A percentile compares a stretch with the other conserved stretches of the same genome.
phyloP scores from a whole-genome alignment of 2,113 vertebrate species.

The Oreamnos americanus region DNA sequence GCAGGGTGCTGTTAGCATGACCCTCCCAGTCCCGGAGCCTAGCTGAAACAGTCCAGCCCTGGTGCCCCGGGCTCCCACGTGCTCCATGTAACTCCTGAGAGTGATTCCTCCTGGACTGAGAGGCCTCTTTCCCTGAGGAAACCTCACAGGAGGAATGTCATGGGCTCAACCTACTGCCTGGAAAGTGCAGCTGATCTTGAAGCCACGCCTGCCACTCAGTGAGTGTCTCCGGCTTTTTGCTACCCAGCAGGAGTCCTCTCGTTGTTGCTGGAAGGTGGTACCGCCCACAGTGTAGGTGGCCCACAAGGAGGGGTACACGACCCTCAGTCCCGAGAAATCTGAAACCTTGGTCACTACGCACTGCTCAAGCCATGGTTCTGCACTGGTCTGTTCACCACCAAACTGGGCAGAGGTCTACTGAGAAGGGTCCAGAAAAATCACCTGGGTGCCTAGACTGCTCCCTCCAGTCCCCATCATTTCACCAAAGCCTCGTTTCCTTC shows the following conservation, averaged over 20 bases:
- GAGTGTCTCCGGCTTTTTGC: background rate
- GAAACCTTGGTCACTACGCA: accelerated
- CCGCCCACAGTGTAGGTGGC: background rate
- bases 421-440: background rate
- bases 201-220: accelerated
- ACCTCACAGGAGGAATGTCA: accelerated
- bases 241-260: accelerated
- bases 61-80: accelerated
- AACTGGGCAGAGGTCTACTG: accelerated
- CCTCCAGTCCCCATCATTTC: background rate
- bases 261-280: accelerated
- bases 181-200: accelerated
- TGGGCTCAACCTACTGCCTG: accelerated
- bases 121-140: background rate
- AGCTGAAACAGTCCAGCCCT: accelerated
- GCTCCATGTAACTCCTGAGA: accelerated
- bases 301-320: accelerated
- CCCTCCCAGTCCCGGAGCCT: too few relatives aligned
- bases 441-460: accelerated
- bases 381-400: accelerated
- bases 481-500: background rate
- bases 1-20: too few relatives aligned
- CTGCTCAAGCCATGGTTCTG: accelerated
- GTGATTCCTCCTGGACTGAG: accelerated
- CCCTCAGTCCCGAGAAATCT: accelerated